Evolutionary conservation across 2,113 vertebrate species (phyloP).

Genomic region (Plecotus auritus): DNA sequence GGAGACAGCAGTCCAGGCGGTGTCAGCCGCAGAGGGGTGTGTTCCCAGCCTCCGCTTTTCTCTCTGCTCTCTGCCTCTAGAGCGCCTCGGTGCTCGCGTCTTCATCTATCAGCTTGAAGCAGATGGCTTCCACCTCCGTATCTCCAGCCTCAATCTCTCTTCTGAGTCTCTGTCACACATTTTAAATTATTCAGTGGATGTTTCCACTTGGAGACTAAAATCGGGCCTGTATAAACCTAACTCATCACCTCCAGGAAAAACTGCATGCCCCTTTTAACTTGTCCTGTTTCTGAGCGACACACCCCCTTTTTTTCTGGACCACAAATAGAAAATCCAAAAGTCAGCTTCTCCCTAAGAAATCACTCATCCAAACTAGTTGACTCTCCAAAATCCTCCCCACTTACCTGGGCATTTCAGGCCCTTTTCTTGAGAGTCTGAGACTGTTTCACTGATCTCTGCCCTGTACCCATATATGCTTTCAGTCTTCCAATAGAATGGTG

Average conservation of each 20-base stretch:
- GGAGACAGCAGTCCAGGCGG: neutral
- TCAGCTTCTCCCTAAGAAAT: neutral
- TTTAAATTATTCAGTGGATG: slow-evolving; percentile 21
- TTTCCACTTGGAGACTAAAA: neutral
- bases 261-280: neutral
- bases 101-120: neutral
- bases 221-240: neutral
- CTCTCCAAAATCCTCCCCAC: neutral
- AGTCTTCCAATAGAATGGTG: neutral
- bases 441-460: neutral
- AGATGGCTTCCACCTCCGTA: neutral
- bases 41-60: neutral
- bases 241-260: neutral
- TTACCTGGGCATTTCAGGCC: neutral
- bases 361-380: neutral
- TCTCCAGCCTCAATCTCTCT: neutral
- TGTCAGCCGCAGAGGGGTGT: rapidly evolving
- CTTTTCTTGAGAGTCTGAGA: neutral
- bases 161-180: neutral
- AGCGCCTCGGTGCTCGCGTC: neutral
- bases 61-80: neutral
- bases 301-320: neutral
- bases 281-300: neutral
- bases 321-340: neutral
- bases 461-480: neutral